Base-by-base conservation (phyloP, 2,797 vertebrate genomes). In the Gymnocypris eckloni region DNA sequence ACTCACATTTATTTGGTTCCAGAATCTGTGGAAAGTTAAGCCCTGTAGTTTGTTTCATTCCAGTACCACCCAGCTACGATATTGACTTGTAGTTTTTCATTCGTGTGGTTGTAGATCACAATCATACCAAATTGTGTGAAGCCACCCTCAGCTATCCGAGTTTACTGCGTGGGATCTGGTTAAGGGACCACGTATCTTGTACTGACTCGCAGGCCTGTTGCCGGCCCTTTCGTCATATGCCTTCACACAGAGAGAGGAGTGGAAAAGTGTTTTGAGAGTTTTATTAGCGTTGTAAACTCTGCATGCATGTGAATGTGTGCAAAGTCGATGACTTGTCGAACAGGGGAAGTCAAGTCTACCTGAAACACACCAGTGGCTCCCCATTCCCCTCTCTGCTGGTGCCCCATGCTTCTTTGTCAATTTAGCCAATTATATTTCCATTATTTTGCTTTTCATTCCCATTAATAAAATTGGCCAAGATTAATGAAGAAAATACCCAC, bases 401-500 rank as follows among this genome's bases (percentile, higher is more conserved):
- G 90, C 80, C 82, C 87, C 77, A 77, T 90, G 86, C 87, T 78
- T 92, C 87, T 88, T 89, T 90, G 91, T 91, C 92, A 93, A 85
- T 93, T 93, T 91, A 88, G 84, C 84, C 91, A 93, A 94, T 92
- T 93, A 90, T 89, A 93, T 92, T 93, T 90, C 83, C 90, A 93
- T 93, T 91, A 91, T 92, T 92, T 93, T 92, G 79, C 88, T 90
- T 92, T 93, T 93, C 90, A 92, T 92, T 90, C 83, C 90, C 88
- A 89, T 93, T 93, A 93, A 92, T 93, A 92, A 88, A 93, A 92
- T 90, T 82, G 87, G 91, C 86, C n/a, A 87, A 91, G 92, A 92
- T 93, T 93, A 94, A 94, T 93, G 91, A 93, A 89, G 87, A 84
- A 92, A 91, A 88, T 87, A 92, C 89, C 72, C 41, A 39, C 80